Base-by-base conservation (phyloP, 2,888 invertebrate genomes). In the Amitus sp. region DNA sequence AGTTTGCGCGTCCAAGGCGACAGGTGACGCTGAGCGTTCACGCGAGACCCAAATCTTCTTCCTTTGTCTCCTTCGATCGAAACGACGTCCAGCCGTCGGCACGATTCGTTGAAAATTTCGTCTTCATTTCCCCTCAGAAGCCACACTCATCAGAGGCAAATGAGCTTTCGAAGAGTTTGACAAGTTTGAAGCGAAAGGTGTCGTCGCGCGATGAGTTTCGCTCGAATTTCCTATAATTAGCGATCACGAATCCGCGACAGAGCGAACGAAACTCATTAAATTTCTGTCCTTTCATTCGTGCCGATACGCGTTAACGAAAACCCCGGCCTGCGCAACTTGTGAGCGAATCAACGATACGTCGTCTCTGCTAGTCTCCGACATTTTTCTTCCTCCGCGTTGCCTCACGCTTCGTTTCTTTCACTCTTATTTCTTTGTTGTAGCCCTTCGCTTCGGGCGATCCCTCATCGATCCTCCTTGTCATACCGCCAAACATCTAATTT, bases 281-380 rank as follows among this genome's bases (percentile, higher is more conserved):
- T 75, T 75, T 76, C 80, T 77, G 80, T 81, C 80, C 74, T 77
- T 76, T 78, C 72, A 75, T 76, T 78, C 73, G n/a, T n/a, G n/a
- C n/a, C 80, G 75, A 78, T 78, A 77, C 65, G 70, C n/a, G n/a
- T 70, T 65, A 67, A 68, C 70, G 66, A 63, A 51, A 53, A 62
- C 56, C 50, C 62, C 40, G 46, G 56, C 49, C 50, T 49, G 55
- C 55, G 52, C 49, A 68, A 68, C 55, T 69, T 65, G 62, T 65
- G 55, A 63, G 65, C 68, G 61, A 69, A 70, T 70, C 66, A 67
- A 62, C 65, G 61, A 66, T 65, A 62, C 65, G 68, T 65, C 68
- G 58, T 33, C 48, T 48, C 45, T 48, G 7, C 23, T 23, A 59
- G 27, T 47, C 3, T 23, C 50, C 23, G 13, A 17, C 18, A 19